A percentile compares a stretch with the other conserved stretches of the same genome.
phyloP scores from a whole-genome alignment of 2,888 invertebrate genomes.

The Diplolepis rosae region DNA sequence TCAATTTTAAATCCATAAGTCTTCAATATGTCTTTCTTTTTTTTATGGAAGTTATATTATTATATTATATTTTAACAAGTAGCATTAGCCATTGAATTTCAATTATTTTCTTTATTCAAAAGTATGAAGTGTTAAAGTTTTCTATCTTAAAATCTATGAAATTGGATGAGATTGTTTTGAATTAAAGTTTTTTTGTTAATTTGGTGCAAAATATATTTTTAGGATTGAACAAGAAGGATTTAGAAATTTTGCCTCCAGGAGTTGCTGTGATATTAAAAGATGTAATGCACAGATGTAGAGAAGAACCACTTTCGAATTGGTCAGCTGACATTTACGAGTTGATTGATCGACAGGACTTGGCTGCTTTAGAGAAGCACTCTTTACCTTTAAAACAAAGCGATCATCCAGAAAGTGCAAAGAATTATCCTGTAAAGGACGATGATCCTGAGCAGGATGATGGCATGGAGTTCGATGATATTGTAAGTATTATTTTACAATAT shows the following conservation, averaged over 20 bases:
- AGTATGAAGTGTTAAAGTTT: no score
- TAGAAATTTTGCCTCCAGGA: constrained; percentile 84
- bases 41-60: no score
- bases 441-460: constrained; percentile 79
- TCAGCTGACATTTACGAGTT: constrained; percentile 82
- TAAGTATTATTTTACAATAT: constrained; percentile 70
- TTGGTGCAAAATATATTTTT: constrained; percentile 28
- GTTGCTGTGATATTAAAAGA: constrained; percentile 82
- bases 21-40: no score
- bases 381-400: constrained; percentile 44
- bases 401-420: constrained; percentile 50
- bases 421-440: constrained; percentile 56
- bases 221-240: constrained; percentile 81
- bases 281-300: constrained; percentile 82
- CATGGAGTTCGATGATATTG: constrained; percentile 77
- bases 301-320: constrained; percentile 84
- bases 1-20: no score
- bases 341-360: constrained; percentile 83
- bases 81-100: background rate
- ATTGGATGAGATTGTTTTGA: no score
- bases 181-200: constrained; percentile 18
- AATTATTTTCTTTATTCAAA: constrained; percentile 15
- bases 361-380: constrained; percentile 74
- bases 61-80: no score
- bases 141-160: no score